Percentiles rank a stretch among this genome's conserved stretches.
Evolutionary conservation across 2,113 vertebrate genomes (phyloP).

Genomic region (Oncorhynchus nerka): DNA sequence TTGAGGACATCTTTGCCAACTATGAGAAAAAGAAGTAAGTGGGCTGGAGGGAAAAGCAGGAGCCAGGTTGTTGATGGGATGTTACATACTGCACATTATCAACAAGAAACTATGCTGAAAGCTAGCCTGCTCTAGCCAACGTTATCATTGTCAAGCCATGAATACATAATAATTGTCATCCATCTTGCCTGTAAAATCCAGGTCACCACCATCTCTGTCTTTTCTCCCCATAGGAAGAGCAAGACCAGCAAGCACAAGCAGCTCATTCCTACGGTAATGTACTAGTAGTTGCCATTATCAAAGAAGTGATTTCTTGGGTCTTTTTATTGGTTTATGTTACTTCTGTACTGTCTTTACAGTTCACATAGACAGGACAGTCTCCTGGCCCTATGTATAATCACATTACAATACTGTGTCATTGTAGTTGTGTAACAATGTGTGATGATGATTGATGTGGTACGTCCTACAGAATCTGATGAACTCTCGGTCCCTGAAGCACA

Average conservation of each 20-base stretch:
- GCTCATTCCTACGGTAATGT: slow-evolving; percentile 90
- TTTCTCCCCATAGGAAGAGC: slow-evolving; percentile 81
- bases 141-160: background rate
- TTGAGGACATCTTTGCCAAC: slow-evolving; percentile 90
- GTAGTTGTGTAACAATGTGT: no score
- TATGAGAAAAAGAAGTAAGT: slow-evolving; percentile 91
- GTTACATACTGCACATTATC: background rate
- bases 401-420: no score
- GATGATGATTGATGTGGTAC: background rate
- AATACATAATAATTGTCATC: background rate
- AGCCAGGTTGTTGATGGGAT: background rate
- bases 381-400: no score
- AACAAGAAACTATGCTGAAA: background rate
- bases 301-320: no score
- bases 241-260: slow-evolving; percentile 85
- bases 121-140: no score
- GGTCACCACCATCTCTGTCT: background rate
- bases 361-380: no score
- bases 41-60: background rate
- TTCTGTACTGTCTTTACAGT: no score
- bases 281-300: background rate
- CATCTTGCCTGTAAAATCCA: no score
- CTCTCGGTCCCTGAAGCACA: slow-evolving; percentile 84
- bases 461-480: slow-evolving; percentile 85
- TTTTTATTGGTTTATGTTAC: no score